Evolutionary conservation across 2,797 vertebrate species (phyloP).

Genomic region (Xyrichtys novacula): DNA sequence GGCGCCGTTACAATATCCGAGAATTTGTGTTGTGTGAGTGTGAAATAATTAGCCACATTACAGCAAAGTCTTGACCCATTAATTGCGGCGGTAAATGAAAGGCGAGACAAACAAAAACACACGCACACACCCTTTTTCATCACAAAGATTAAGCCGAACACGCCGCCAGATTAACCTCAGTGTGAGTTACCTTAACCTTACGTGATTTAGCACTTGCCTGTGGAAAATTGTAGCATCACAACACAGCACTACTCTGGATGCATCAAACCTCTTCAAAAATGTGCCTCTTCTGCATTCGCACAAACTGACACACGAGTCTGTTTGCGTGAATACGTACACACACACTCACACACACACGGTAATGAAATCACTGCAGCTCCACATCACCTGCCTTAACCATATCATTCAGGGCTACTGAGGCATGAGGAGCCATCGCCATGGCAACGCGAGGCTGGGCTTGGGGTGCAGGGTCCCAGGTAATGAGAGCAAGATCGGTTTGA

Average conservation of each 20-base stretch:
- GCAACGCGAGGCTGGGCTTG: constrained; percentile 68
- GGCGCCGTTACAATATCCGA: constrained; percentile 17
- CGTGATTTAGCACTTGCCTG: constrained; percentile 3
- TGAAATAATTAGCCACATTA: constrained; percentile 13
- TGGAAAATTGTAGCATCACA: constrained; percentile 9
- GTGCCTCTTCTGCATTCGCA: neutral
- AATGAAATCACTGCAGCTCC: constrained; percentile 43
- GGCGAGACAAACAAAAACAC: constrained; percentile 22
- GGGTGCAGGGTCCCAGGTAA: constrained; percentile 78
- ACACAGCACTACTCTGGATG: neutral
- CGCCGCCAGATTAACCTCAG: constrained; percentile 49
- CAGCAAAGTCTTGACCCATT: constrained; percentile 11
- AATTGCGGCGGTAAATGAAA: constrained; percentile 45
- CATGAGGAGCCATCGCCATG: constrained; percentile 73
- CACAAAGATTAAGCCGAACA: constrained; percentile 39
- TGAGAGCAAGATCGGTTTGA: constrained; percentile 62
- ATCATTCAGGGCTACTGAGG: constrained; percentile 58
- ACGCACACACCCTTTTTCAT: constrained; percentile 32
- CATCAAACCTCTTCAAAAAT: constrained; percentile 3
- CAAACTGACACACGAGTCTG: neutral
- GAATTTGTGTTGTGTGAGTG: constrained; percentile 11
- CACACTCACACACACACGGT: neutral
- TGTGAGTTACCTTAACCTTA: constrained; percentile 46
- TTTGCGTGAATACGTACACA: neutral
- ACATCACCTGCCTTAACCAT: constrained; percentile 51